Base-by-base conservation (phyloP, 2,888 invertebrate genomes). In the Drosophila merina region DNA sequence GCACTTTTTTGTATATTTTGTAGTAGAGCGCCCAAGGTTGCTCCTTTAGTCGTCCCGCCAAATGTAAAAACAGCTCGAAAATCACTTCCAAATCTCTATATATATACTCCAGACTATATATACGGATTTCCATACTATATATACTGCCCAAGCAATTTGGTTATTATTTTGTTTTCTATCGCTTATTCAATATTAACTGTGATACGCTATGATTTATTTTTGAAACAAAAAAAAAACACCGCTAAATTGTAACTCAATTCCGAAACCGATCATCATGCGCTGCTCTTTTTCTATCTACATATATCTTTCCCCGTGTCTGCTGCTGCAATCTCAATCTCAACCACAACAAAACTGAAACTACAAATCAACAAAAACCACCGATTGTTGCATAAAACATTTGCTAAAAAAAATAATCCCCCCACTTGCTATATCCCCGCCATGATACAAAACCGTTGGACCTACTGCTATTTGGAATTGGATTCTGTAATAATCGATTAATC, bases 371-470 rank as follows among this genome's bases (percentile, higher is more conserved):
- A 42, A 59, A 75, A 14, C 67, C 75, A 78, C 70, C 70, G 52
- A 59, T 72, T 69, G 44, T 71, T 83, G 68, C 76, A 80, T 63
- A 77, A 80, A 36, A 70, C 82, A 79, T 79, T 73, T 72, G 68
- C 59, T 38, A 45, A 36, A 45, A 36, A 44, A 36, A 50, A 50
- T 63, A 63, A 62, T 38, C 47, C 59, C 68, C 74, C 68, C 50
- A 70, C 33, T 52, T 45, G 51, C 36, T 36, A 33, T 38, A 48
- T 52, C 20, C 57, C 52, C 40, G 30, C 31, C 48, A 42, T 25
- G 25, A 26, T 20, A 44, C 8, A 20, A 14, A 12, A 6, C 12
- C 3, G 12, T 57, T 8, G 57, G 57, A 57, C 5, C 12, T 10
- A 30, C 20, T 10, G 30, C 30, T 30, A 57, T 50, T 50, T 50